These are phyloP conservation scores for Drosophila emarginata DNA, from an alignment of 2,888 invertebrate genomes.

Conservation along the genomic window DNA sequence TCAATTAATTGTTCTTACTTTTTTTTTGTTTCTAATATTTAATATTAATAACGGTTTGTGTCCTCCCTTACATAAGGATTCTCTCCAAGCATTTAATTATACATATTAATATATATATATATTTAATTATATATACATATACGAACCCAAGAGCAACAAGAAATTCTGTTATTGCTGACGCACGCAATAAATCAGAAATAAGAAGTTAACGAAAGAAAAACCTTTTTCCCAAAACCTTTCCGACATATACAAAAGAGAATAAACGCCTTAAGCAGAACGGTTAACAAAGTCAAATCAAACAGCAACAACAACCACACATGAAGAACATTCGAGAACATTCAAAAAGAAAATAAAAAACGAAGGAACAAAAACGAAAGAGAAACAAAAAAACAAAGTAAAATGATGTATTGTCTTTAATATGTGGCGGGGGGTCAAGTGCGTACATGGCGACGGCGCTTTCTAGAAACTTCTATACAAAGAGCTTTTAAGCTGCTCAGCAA, in stretches of 20 bases:
- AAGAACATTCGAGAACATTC: slow-evolving; percentile 66
- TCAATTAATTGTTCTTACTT: not conserved
- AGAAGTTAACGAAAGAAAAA: not conserved
- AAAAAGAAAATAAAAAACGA: slow-evolving; percentile 64
- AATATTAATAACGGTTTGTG: slow-evolving; percentile 1
- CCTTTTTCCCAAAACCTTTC: not conserved
- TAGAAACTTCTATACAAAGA: slow-evolving; percentile 17
- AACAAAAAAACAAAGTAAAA: slow-evolving; percentile 34
- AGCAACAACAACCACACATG: slow-evolving; percentile 30
- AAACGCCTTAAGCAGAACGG: slow-evolving; percentile 12
- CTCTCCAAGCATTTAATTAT: slow-evolving; percentile 10
- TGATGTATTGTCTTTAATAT: slow-evolving; percentile 13
- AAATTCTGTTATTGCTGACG: not conserved
- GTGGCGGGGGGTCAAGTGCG: not conserved
- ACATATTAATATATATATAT: slow-evolving; percentile 8
- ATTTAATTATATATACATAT: slow-evolving; percentile 10
- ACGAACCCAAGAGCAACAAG: slow-evolving; percentile 1
- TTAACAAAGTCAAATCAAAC: slow-evolving; percentile 12
- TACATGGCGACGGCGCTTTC: slow-evolving; percentile 6
- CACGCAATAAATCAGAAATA: not conserved
- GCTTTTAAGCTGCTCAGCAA: not conserved
- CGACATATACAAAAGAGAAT: slow-evolving; percentile 8
- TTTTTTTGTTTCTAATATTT: slow-evolving; percentile 1
- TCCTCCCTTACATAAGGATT: not conserved
- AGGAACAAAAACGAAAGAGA: slow-evolving; percentile 52